Conservation (phyloP, 2,113 vertebrate genomes). For the Indri indri region DNA sequence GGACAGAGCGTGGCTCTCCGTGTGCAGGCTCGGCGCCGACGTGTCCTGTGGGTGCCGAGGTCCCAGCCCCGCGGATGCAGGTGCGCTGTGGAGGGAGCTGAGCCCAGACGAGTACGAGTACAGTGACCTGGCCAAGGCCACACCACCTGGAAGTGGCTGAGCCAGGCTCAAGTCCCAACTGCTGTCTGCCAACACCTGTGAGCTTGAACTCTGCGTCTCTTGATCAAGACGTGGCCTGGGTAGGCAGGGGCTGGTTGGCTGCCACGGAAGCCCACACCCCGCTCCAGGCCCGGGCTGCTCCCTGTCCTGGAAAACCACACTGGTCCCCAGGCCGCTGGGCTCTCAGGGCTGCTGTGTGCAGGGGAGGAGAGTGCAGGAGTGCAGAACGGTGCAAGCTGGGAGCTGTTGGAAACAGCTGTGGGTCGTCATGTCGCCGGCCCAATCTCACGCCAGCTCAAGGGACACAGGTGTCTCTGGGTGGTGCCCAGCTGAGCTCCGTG, state of each 20-base stretch:
- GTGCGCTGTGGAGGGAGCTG: not conserved
- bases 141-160: rapidly evolving
- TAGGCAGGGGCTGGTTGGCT: rapidly evolving
- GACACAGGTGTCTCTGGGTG: not conserved
- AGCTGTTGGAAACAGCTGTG: rapidly evolving
- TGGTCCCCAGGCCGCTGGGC: not conserved
- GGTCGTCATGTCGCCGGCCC: rapidly evolving
- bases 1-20: rapidly evolving
- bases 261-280: rapidly evolving
- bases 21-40: rapidly evolving
- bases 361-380: rapidly evolving
- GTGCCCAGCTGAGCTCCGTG: not conserved
- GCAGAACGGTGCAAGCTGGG: rapidly evolving
- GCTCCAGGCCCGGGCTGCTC: not conserved
- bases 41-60: rapidly evolving
- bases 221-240: rapidly evolving
- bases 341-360: rapidly evolving
- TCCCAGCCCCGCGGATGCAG: rapidly evolving
- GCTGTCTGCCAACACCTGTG: not conserved
- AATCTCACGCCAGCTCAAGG: rapidly evolving
- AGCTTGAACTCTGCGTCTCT: rapidly evolving
- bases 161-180: not conserved
- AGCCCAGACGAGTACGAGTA: not conserved
- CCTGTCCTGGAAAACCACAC: rapidly evolving
- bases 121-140: rapidly evolving